Percentiles rank a stretch among this genome's conserved stretches.
These are phyloP conservation scores for Alces alces DNA, from an alignment of 2,113 vertebrate species.

Conservation along the genomic window DNA sequence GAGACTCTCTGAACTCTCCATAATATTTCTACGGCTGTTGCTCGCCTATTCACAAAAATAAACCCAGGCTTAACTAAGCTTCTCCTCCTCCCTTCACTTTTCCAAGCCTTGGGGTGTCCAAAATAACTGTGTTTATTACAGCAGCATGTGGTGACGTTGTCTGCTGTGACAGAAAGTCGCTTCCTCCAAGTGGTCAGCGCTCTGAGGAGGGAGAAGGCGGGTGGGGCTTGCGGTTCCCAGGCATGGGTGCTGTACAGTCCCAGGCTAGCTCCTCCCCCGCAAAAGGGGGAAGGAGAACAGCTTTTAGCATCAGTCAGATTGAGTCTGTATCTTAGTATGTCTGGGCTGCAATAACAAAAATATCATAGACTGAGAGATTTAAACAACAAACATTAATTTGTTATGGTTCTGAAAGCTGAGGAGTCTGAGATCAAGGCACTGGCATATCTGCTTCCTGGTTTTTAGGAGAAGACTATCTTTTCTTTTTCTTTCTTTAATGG, in stretches of 20 bases:
- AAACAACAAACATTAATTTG: too few species aligned
- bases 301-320: neutral
- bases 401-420: neutral
- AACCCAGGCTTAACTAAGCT: neutral
- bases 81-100: neutral
- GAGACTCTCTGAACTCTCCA: neutral
- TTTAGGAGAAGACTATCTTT: neutral
- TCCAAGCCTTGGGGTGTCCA: neutral
- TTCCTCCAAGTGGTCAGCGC: neutral
- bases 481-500: neutral
- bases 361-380: rapidly evolving
- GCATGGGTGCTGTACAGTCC: neutral
- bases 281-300: neutral
- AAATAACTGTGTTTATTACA: neutral
- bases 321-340: neutral
- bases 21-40: neutral
- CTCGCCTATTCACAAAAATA: conserved; percentile 20
- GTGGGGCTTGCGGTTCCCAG: too few species aligned
- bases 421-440: neutral
- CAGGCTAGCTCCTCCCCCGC: neutral
- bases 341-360: neutral
- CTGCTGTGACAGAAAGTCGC: neutral
- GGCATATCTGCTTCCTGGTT: neutral
- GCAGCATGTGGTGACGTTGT: neutral
- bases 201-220: neutral